Conservation (phyloP, 2,888 invertebrate species). For the Nineta flava region DNA sequence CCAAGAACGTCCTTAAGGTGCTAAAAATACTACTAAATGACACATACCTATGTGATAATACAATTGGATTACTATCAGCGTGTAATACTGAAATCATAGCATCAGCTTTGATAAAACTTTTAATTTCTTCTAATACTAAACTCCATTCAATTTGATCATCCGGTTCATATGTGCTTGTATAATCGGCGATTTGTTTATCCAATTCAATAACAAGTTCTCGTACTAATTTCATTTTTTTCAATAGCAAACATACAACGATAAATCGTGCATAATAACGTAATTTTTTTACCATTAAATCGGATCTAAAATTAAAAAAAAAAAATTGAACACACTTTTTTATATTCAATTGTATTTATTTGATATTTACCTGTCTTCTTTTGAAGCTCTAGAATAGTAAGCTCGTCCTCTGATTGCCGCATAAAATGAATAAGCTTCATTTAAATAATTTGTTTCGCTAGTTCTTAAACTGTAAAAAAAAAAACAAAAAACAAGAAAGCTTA, state of each 20-base stretch:
- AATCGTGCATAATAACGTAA: conserved; percentile 88
- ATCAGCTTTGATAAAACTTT: conserved; percentile 86
- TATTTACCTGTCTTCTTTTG: conserved; percentile 73
- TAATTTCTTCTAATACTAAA: conserved; percentile 84
- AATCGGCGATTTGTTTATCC: conserved; percentile 87
- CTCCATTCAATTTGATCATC: conserved; percentile 95
- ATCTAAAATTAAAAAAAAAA: conserved; percentile 23
- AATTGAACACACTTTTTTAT: neutral
- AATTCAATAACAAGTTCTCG: conserved; percentile 82
- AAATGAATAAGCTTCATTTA: conserved; percentile 92
- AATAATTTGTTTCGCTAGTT: conserved; percentile 91
- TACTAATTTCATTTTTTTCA: conserved; percentile 87
- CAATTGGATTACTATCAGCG: conserved; percentile 70
- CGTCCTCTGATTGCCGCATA: conserved; percentile 89
- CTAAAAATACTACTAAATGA: conserved; percentile 4
- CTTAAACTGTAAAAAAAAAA: conserved; percentile 49
- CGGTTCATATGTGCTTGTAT: conserved; percentile 90
- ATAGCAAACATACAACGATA: conserved; percentile 85
- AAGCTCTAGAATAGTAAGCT: conserved; percentile 85
- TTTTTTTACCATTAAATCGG: conserved; percentile 95
- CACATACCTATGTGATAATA: conserved; percentile 66
- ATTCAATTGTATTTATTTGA: neutral
- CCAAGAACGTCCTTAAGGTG: too few species aligned
- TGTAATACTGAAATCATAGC: conserved; percentile 77
- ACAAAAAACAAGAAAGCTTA: neutral